These are phyloP conservation scores for Parthenolecanium corni DNA, from an alignment of 2,888 invertebrate species.

Conservation along the genomic window DNA sequence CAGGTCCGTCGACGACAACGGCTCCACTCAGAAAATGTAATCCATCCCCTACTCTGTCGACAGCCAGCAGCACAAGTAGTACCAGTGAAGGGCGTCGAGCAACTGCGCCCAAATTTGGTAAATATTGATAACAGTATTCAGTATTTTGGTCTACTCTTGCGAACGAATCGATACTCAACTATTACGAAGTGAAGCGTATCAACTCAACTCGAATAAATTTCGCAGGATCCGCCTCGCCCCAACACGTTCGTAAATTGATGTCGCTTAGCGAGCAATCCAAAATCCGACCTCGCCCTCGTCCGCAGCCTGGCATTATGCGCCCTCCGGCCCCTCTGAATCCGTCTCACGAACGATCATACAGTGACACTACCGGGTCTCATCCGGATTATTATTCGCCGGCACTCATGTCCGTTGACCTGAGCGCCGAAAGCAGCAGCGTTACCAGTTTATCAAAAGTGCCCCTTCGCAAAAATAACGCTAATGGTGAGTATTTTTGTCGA, in stretches of 20 bases:
- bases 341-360: conserved; percentile 73
- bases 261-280: conserved; percentile 80
- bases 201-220: neutral
- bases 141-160: too few species aligned
- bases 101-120: conserved; percentile 41
- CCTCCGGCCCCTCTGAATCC: conserved; percentile 19
- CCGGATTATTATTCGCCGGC: conserved; percentile 49
- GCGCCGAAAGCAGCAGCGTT: conserved; percentile 89
- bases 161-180: too few species aligned
- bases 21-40: conserved; percentile 60
- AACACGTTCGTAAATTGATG: conserved; percentile 89
- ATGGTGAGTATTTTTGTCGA: conserved; percentile 39
- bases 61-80: conserved; percentile 81
- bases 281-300: conserved; percentile 59
- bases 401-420: conserved; percentile 62
- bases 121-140: conserved; percentile 20
- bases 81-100: conserved; percentile 60
- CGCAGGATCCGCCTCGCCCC: conserved; percentile 82
- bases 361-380: conserved; percentile 68
- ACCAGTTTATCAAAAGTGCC: conserved; percentile 84
- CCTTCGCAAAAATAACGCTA: conserved; percentile 65
- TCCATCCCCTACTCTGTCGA: conserved; percentile 85
- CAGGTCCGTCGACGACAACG: conserved; percentile 30
- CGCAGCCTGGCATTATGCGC: conserved; percentile 32
- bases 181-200: neutral